phyloP scores from a whole-genome alignment of 2,888 invertebrate genomes.

The Mesopsocus fuscifrons region DNA sequence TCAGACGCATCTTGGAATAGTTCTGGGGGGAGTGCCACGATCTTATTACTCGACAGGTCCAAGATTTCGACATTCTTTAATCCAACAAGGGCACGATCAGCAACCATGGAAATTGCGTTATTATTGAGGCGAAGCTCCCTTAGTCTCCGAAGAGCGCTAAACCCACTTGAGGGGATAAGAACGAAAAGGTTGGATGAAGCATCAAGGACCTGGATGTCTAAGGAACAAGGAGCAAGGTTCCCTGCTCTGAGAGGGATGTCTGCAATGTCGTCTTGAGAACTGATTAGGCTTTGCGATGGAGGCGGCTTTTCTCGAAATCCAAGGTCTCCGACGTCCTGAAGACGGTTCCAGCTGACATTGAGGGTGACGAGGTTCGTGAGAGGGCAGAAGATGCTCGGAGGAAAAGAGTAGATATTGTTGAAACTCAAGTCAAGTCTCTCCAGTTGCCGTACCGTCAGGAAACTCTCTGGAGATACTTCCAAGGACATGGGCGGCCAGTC shows the following conservation, averaged over 20 bases:
- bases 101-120: constrained; percentile 77
- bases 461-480: constrained; percentile 61
- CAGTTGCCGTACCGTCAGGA: constrained; percentile 53
- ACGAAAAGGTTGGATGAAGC: constrained; percentile 72
- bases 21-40: constrained; percentile 70
- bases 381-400: constrained; percentile 68
- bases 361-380: constrained; percentile 57
- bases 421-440: constrained; percentile 70
- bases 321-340: constrained; percentile 74
- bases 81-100: constrained; percentile 63
- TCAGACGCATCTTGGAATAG: constrained; percentile 61
- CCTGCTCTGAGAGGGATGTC: constrained; percentile 13
- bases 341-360: constrained; percentile 70
- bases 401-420: constrained; percentile 80
- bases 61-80: constrained; percentile 65
- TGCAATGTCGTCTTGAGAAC: constrained; percentile 33
- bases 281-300: constrained; percentile 42
- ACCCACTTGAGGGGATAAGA: constrained; percentile 61
- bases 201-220: constrained; percentile 68
- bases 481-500: constrained; percentile 70
- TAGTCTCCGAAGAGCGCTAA: constrained; percentile 58
- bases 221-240: constrained; percentile 32
- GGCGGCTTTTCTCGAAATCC: constrained; percentile 54
- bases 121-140: constrained; percentile 65
- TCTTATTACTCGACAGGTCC: constrained; percentile 78